Percentiles rank a stretch among this genome's conserved stretches.
These are phyloP conservation scores for Drosophila hydei DNA, from an alignment of 1,140 invertebrate species.

Conservation along the genomic window DNA sequence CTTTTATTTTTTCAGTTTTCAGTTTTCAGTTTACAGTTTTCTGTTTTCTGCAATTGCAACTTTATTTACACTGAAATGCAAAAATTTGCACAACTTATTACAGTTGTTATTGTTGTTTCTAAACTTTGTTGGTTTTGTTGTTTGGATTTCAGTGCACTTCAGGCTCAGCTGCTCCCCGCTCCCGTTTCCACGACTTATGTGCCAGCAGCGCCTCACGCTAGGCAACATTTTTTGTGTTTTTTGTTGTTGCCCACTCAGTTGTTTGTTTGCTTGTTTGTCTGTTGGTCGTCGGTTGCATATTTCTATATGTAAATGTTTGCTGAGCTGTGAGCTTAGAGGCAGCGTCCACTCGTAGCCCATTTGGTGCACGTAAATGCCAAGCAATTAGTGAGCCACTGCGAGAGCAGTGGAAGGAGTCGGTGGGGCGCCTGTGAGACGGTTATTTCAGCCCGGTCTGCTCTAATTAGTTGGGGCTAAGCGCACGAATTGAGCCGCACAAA, in stretches of 20 bases:
- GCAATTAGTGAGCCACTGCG: conserved; percentile 59
- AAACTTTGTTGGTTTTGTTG: conserved; percentile 67
- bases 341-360: conserved; percentile 58
- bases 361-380: conserved; percentile 66
- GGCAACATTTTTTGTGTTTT: conserved; percentile 61
- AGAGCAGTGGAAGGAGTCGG: not conserved
- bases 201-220: conserved; percentile 59
- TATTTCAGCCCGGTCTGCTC: conserved; percentile 50
- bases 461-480: conserved; percentile 75
- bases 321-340: conserved; percentile 39
- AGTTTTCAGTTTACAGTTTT: conserved; percentile 18
- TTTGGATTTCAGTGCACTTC: conserved; percentile 61
- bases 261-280: conserved; percentile 45
- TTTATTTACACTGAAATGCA: conserved; percentile 81
- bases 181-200: not conserved
- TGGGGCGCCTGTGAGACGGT: conserved; percentile 11
- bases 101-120: conserved; percentile 73
- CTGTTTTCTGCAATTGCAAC: conserved; percentile 51
- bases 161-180: conserved; percentile 23
- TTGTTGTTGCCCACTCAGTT: not conserved
- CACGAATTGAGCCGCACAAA: conserved; percentile 71
- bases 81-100: conserved; percentile 82
- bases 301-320: conserved; percentile 75
- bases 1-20: conserved; percentile 46
- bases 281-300: conserved; percentile 71